These are phyloP conservation scores for Alligator mississippiensis DNA, from an alignment of 2,113 vertebrate genomes.

Conservation along the genomic window DNA sequence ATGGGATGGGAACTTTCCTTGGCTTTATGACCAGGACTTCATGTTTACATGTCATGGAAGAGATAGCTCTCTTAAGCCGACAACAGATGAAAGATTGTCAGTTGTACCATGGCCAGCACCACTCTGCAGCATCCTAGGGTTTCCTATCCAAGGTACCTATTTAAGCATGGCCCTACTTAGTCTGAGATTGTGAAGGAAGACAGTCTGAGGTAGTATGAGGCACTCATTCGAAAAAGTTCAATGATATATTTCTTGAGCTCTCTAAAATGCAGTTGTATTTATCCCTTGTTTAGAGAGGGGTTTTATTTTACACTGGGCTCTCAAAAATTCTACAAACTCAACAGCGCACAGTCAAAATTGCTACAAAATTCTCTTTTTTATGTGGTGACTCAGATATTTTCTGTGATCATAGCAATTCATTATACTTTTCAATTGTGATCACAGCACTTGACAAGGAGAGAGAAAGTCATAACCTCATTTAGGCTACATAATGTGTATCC, in stretches of 20 bases:
- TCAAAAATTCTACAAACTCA: not conserved
- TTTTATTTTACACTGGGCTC: not conserved
- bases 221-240: not conserved
- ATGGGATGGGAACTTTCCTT: not conserved
- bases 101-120: not conserved
- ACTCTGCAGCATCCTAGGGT: not conserved
- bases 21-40: not conserved
- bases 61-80: not conserved
- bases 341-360: not conserved
- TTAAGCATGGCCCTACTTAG: not conserved
- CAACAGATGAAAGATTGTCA: not conserved
- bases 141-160: not conserved
- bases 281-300: not conserved
- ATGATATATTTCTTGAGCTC: not conserved
- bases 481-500: too few relatives aligned
- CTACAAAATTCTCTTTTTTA: not conserved
- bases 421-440: not conserved
- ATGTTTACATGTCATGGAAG: not conserved
- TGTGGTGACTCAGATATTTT: not conserved
- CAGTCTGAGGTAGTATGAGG: not conserved
- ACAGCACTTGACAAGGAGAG: not conserved
- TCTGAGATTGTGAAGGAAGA: not conserved
- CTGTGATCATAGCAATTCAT: not conserved
- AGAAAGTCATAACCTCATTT: not conserved
- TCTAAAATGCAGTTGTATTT: not conserved